These are phyloP conservation scores for Bellardia pandia DNA, from an alignment of 2,888 invertebrate species.

Conservation along the genomic window DNA sequence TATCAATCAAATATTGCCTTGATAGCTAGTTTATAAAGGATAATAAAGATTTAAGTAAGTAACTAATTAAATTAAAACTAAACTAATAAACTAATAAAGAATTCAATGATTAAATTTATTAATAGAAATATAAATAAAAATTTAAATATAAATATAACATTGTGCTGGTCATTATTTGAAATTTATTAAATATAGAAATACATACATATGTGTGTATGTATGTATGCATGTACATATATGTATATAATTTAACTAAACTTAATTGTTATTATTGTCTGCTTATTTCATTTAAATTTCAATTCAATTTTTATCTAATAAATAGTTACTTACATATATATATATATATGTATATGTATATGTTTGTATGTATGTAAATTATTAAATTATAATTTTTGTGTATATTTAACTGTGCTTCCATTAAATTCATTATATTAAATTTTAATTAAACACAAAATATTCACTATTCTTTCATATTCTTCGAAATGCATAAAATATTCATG, in stretches of 20 bases:
- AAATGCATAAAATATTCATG: not conserved
- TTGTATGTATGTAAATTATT: slow-evolving; percentile 12
- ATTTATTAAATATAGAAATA: not conserved
- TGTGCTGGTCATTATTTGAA: slow-evolving; percentile 32
- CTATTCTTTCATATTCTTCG: slow-evolving; percentile 9
- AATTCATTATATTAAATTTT: slow-evolving; percentile 36
- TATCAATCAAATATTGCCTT: slow-evolving; percentile 81
- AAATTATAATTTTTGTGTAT: slow-evolving; percentile 33
- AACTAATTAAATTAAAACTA: slow-evolving; percentile 14
- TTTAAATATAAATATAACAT: not conserved
- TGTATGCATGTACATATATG: too few species aligned
- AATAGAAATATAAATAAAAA: slow-evolving; percentile 18
- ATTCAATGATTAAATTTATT: not conserved
- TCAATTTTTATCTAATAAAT: not conserved
- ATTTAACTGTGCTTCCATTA: slow-evolving; percentile 70
- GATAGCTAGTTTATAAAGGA: slow-evolving; percentile 77
- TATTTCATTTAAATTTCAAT: not conserved
- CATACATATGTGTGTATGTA: not conserved
- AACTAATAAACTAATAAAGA: slow-evolving; percentile 4
- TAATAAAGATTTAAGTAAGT: slow-evolving; percentile 48
- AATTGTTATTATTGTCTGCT: too few species aligned
- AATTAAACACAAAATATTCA: slow-evolving; percentile 4
- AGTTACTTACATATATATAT: too few species aligned
- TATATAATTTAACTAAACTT: too few species aligned
- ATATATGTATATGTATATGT: too few species aligned